Evolutionary conservation across 2,797 vertebrate species (phyloP).

Genomic region (Scolopax rusticola): DNA sequence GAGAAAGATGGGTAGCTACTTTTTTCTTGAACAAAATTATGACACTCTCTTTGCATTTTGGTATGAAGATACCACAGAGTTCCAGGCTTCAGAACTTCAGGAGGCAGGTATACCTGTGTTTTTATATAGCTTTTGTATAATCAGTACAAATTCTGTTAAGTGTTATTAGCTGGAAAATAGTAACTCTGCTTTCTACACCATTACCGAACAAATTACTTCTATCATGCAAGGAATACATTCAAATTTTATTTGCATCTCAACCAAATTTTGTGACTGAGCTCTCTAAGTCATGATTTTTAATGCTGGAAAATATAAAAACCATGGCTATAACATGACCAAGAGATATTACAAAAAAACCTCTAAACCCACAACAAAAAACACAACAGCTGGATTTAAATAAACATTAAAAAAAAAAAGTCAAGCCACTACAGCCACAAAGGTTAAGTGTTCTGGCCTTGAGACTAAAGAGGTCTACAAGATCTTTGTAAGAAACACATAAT

Average conservation of each 20-base stretch:
- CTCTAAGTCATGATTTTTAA: background rate
- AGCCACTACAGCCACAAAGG: background rate
- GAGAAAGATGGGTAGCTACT: background rate
- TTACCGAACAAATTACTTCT: background rate
- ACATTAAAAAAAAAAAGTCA: background rate
- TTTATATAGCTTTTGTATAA: background rate
- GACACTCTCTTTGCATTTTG: background rate
- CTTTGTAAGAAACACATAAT: background rate
- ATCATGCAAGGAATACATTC: background rate
- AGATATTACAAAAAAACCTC: too few relatives aligned
- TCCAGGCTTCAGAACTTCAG: background rate
- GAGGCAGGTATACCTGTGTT: background rate
- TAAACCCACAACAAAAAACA: too few relatives aligned
- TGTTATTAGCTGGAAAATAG: background rate
- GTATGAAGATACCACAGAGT: background rate
- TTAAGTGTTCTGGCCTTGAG: background rate
- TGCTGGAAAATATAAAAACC: background rate
- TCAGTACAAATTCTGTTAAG: background rate
- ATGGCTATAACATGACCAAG: background rate
- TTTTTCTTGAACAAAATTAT: background rate
- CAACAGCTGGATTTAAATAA: background rate
- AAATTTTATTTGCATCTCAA: background rate
- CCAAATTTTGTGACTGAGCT: background rate
- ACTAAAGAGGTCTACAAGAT: background rate
- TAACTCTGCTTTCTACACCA: background rate